Conservation (phyloP, 2,797 vertebrate species). For the Chrosomus eos region DNA sequence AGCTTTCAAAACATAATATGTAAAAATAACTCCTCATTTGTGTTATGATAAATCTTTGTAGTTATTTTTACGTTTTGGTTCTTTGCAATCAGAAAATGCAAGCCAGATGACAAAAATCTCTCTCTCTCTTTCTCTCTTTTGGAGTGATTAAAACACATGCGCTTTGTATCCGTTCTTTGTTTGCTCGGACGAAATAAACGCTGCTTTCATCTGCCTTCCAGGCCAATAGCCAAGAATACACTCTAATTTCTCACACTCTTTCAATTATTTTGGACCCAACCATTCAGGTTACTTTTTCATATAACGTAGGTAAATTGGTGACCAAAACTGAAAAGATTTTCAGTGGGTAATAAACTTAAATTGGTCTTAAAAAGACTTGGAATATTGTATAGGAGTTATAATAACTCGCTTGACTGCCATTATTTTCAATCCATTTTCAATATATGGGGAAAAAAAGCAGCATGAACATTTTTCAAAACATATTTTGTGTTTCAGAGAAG, state of each 20-base stretch:
- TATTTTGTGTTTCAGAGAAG: background rate
- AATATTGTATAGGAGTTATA: background rate
- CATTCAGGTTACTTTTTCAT: background rate
- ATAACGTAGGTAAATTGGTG: background rate
- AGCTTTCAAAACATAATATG: background rate
- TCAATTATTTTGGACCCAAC: conserved; percentile 64
- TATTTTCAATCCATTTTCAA: background rate
- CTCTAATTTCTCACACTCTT: conserved; percentile 61
- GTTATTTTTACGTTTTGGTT: conserved; percentile 66
- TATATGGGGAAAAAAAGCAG: background rate
- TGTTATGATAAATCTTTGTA: conserved; percentile 54
- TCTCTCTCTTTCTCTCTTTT: conserved; percentile 4
- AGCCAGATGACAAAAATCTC: conserved; percentile 35
- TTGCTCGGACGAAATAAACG: conserved; percentile 58
- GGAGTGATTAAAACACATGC: conserved; percentile 64
- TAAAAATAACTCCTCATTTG: conserved; percentile 54
- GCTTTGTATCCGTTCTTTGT: conserved; percentile 61
- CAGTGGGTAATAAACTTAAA: background rate
- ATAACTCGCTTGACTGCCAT: no score
- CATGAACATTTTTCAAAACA: background rate
- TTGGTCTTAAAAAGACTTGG: background rate
- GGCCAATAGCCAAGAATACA: conserved; percentile 60
- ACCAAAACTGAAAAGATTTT: background rate
- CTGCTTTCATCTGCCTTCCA: conserved; percentile 63
- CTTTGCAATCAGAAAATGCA: conserved; percentile 37